Conservation (phyloP, 2,797 vertebrate genomes). For the Aphelocoma californica region DNA sequence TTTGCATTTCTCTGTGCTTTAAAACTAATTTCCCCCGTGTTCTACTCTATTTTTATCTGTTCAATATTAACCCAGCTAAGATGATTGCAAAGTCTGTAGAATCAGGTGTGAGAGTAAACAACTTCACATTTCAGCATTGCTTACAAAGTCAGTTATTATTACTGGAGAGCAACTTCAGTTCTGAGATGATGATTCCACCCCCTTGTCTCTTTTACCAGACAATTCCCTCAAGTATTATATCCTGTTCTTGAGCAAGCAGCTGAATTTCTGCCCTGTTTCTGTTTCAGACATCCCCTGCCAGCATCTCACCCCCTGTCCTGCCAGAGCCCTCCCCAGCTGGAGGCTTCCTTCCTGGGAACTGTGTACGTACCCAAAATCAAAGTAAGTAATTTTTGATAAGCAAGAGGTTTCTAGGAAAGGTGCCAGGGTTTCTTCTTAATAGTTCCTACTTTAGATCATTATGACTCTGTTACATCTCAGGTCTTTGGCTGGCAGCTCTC, state of each 20-base stretch:
- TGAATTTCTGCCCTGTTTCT: constrained; percentile 8
- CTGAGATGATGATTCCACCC: not conserved
- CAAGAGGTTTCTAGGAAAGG: not conserved
- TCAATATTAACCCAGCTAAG: not conserved
- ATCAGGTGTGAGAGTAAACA: not conserved
- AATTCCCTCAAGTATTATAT: not conserved
- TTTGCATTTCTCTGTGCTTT: constrained; percentile 35
- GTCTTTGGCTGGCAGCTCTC: not conserved
- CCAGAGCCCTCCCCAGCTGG: constrained; percentile 44
- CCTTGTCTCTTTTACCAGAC: not conserved
- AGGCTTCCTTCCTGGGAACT: constrained; percentile 43
- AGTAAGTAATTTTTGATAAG: not conserved
- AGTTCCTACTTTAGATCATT: not conserved
- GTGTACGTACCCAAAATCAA: not conserved
- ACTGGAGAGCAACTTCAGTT: not conserved
- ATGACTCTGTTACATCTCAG: not conserved
- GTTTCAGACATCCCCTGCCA: constrained; percentile 27
- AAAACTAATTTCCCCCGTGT: constrained; percentile 33
- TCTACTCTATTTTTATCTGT: constrained; percentile 29
- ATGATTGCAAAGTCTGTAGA: not conserved
- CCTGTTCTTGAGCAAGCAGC: not conserved
- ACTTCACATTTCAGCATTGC: not conserved
- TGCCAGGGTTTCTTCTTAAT: not conserved
- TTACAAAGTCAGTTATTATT: not conserved
- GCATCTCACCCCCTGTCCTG: not conserved